Evolutionary conservation across 2,797 vertebrate genomes (phyloP), one percentile per base, ranked within the genome.

Genomic region (Lepilemur septentrionalis): DNA sequence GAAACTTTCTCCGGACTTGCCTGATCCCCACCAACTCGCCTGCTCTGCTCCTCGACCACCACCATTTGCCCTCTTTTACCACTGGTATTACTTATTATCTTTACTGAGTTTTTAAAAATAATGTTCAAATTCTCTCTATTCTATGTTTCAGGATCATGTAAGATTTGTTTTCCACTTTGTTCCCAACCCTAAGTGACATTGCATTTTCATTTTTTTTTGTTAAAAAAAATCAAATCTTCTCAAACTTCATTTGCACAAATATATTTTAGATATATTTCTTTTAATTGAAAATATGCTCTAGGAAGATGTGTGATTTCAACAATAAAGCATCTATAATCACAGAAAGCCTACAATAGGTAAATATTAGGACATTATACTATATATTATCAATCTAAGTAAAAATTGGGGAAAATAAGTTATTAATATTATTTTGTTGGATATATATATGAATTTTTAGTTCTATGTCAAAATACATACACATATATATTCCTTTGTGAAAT

Each of bases 31-130:
- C 41, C 18, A 22, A 20, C 52, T n/a, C n/a, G n/a, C n/a, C n/a
- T 52, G 3, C 11, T 4, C 4, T 10, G 17, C 25, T 61, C 28
- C 7, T 28, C 20, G 7, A 63, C 5, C 7, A 14, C 2, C 1
- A 30, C 17, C 0, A n/a, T 65, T 80, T 38, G 32, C 23, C 15
- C 7, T 46, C 30, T 70, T 65, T 72, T 46, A 70, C 35, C 23
- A 50, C 4, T 30, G 35, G 7, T 52, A 25, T 11, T 72, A 52
- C 5, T 41, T 15, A 30, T 28, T 78, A 28, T 52, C 23, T 22
- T 63, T 76, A 32, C 4, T 75, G 4, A 46, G n/a, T n/a, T 43
- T 30, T 0, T 1, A 73, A 65, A 76, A 78, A 81, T 38, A 79
- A 32, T 48, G 18, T 59, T 28, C 89, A 41, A 59, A 41, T 41